These are phyloP conservation scores for Lepeophtheirus nordmannii DNA, from an alignment of 2,888 invertebrate genomes.

Conservation along the genomic window DNA sequence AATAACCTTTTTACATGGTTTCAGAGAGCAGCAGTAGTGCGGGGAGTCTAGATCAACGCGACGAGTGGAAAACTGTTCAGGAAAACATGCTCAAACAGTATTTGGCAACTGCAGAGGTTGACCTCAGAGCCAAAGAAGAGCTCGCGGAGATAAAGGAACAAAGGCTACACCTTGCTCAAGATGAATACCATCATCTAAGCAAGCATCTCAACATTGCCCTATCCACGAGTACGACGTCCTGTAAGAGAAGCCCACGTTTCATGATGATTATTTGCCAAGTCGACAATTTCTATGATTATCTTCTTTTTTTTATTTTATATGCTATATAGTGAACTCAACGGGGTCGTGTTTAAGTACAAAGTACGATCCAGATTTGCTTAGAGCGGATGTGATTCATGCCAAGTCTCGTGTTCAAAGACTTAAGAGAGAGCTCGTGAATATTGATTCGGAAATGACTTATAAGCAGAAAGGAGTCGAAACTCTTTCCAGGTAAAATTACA, in stretches of 20 bases:
- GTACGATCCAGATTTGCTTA: constrained; percentile 82
- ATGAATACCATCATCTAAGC: constrained; percentile 85
- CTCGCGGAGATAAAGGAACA: constrained; percentile 91
- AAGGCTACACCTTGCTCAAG: constrained; percentile 76
- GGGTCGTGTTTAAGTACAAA: constrained; percentile 52
- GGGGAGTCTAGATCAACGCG: constrained; percentile 37
- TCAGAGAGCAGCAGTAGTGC: no score
- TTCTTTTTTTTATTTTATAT: constrained; percentile 27
- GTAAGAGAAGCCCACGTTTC: constrained; percentile 46
- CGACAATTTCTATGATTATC: no score
- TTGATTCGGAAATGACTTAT: constrained; percentile 74
- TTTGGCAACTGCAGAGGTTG: constrained; percentile 84
- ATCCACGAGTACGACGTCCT: constrained; percentile 73
- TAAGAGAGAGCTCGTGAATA: constrained; percentile 75
- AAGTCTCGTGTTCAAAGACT: constrained; percentile 72
- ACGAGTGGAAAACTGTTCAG: constrained; percentile 91
- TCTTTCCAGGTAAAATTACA: constrained; percentile 56
- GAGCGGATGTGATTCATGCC: constrained; percentile 77
- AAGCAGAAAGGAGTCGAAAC: constrained; percentile 85
- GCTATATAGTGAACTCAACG: constrained; percentile 42
- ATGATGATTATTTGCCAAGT: background rate
- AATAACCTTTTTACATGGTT: no score
- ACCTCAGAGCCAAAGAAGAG: constrained; percentile 89
- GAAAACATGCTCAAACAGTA: constrained; percentile 94
- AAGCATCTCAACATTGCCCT: constrained; percentile 58